Evolutionary conservation across 2,113 vertebrate genomes (phyloP), one percentile per base, ranked within the genome.

Genomic region (Brachyhypopomus gauderio): DNA sequence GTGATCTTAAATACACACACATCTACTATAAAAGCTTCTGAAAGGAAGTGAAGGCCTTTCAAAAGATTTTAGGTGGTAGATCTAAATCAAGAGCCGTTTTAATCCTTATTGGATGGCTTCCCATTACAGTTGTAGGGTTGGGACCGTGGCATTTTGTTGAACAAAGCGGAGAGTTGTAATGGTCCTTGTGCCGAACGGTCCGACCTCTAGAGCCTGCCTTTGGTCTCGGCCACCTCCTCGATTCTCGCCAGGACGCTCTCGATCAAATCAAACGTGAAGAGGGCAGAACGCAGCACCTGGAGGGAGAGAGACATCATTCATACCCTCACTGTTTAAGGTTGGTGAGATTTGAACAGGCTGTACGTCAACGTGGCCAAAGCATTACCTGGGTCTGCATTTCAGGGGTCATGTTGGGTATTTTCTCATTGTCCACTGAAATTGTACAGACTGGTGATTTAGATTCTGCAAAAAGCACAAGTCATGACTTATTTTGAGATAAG

Each of bases 191-290:
- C 60, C 45, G 16, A 3, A 36, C 23, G 69, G 22, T 45, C 25
- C 19, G 34, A 70, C 5, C 11, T 56, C 58, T 78, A 87, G 79
- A 88, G 87, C 89, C 92, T 93, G 72, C 90, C 91, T 89, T 95
- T 96, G 70, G 90, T 89, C 89, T 96, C 95, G n/a, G 93, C 92
- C 76, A 99, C 93, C 86, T 99, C 97, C 90, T 98, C 97, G 84
- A 97, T 96, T 86, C 97, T 94, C 84, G 94, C 96, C 89, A 98
- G 89, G 89, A 99, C 95, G 74, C 97, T 98, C 93, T 98, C 95
- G 38, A 98, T 99, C 94, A 99, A 92, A 91, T 99, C 98, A 87
- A 99, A 99, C 0, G 95, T 98, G 92, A 96, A 96, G 88, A 99
- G 92, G 58, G 97, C 98, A 0, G 96, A 97, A 86, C 95, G 95